Evolutionary conservation across 2,888 invertebrate genomes (phyloP).

Genomic region (Tenthredo livida): DNA sequence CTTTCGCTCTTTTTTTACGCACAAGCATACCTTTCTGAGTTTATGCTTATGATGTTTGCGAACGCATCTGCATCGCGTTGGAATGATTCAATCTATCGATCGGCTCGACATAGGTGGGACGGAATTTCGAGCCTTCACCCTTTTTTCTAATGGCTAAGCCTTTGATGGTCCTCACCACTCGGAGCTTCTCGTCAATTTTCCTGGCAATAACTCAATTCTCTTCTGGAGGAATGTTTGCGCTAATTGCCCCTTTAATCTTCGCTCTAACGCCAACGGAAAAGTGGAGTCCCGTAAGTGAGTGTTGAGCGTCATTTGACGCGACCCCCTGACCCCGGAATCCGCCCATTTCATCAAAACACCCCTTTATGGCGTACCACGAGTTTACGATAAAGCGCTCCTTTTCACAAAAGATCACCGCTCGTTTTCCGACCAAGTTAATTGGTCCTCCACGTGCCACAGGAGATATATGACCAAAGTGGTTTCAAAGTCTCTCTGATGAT

Average conservation of each 20-base stretch:
- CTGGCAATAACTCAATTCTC: constrained; percentile 37
- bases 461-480: not conserved
- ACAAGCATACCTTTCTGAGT: not conserved
- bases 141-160: not conserved
- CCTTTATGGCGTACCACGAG: constrained; percentile 37
- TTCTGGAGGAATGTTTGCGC: constrained; percentile 10
- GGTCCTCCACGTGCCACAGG: constrained; percentile 2
- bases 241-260: constrained; percentile 49
- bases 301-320: constrained; percentile 47
- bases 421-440: constrained; percentile 34
- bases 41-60: not conserved
- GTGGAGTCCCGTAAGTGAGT: constrained; percentile 17
- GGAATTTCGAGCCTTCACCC: not conserved
- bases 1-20: not conserved
- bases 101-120: not conserved
- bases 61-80: not conserved
- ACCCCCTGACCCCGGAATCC: constrained; percentile 23
- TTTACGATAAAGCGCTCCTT: constrained; percentile 43
- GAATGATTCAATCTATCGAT: not conserved
- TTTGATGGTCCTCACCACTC: not conserved
- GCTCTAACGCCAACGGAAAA: constrained; percentile 9
- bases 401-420: constrained; percentile 25
- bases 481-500: not conserved
- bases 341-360: constrained; percentile 43
- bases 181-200: constrained; percentile 12